Base-by-base conservation (phyloP, 2,888 invertebrate genomes). In the Drosophila hamatofila region DNA sequence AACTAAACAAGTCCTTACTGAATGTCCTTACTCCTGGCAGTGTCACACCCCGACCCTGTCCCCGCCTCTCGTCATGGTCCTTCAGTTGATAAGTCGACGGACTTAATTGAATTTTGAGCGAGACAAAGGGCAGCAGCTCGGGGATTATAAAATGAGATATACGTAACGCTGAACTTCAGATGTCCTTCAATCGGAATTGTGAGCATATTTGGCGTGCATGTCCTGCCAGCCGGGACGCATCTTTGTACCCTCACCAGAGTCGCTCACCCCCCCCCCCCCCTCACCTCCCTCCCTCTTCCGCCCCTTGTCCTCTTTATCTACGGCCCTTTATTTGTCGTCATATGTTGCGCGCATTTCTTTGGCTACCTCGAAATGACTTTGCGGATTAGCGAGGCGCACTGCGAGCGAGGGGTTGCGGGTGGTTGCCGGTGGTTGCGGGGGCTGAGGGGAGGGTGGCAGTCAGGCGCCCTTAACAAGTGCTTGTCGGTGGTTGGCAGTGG, bases 141-240 rank as follows among this genome's bases (percentile, higher is more conserved):
- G 78, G 81, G 83, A 83, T 83, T 83, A 83, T 83, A 83, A 83
- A 83, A 60, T 69, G 81, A 79, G 30, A 33, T 73, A 77, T 71
- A 71, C 57, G 37, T 46, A 55, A 16, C 33, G 48, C 30, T 54
- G 39, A 49, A 33, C 52, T 51, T 49, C 14, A 27, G 30, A 54
- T 56, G 56, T 58, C 48, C 58, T 70, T 57, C 46, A 37, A 52
- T 64, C 58, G 42, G 73, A 81, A 87, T 90, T 91, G 86, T 89
- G 81, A 90, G 88, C 91, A 91, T 89, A 90, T 86, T 91, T 91
- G 80, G 63, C 76, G 80, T 69, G 74, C 84, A 81, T 80, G 80
- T 63, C 70, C 61, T 37, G 25, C 11, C 35, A 37, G 35, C 49
- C 41, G 30, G 52, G 54, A 42, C 60, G 77, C 51, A 66, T 77